Percentiles rank a stretch among this genome's conserved stretches.
These are phyloP conservation scores for Tenodera sinensis DNA, from an alignment of 2,888 invertebrate species.

Conservation along the genomic window DNA sequence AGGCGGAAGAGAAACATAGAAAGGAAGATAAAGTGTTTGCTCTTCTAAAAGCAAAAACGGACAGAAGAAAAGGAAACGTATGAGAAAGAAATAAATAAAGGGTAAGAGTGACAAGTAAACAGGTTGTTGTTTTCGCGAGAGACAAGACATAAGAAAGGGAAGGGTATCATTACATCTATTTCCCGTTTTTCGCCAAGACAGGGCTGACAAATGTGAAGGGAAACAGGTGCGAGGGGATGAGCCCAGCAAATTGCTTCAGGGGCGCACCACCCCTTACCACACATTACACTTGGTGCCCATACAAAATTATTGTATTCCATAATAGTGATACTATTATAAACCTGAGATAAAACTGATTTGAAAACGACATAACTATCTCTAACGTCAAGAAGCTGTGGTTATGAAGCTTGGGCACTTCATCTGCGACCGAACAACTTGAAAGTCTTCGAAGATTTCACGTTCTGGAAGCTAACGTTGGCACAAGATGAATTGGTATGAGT, in stretches of 20 bases:
- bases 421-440: too few species aligned
- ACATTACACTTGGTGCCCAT: neutral
- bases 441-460: too few species aligned
- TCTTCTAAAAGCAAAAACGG: neutral
- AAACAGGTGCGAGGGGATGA: neutral
- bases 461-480: too few species aligned
- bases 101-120: neutral
- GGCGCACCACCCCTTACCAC: neutral
- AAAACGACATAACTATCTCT: rapidly evolving
- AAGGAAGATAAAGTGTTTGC: neutral
- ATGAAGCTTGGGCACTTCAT: too few species aligned
- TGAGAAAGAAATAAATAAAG: neutral
- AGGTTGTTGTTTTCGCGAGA: neutral
- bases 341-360: too few species aligned
- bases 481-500: too few species aligned
- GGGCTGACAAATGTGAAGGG: neutral
- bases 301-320: neutral
- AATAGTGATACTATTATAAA: too few species aligned
- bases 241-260: neutral
- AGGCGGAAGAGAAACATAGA: neutral
- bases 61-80: neutral
- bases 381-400: too few species aligned
- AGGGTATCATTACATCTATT: neutral
- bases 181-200: neutral
- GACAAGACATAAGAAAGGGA: neutral